Percentiles rank a stretch among this genome's conserved stretches.
phyloP scores from a whole-genome alignment of 2,888 invertebrate genomes.

The Ochropacha duplaris region DNA sequence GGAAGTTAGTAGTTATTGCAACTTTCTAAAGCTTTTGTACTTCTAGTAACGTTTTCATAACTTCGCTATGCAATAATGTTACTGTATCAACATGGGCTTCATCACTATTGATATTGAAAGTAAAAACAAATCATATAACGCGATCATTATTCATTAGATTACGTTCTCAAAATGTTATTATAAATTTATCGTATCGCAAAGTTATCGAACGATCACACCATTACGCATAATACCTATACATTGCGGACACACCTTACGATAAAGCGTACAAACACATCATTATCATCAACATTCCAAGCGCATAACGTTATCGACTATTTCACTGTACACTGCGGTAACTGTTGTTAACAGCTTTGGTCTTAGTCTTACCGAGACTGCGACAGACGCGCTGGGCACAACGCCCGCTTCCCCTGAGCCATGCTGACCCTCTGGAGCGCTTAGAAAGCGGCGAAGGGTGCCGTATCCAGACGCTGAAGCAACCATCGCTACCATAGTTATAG shows the following conservation, averaged over 20 bases:
- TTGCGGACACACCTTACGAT: conserved; percentile 45
- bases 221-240: conserved; percentile 28
- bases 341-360: conserved; percentile 15
- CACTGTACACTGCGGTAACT: conserved; percentile 24
- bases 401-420: conserved; percentile 49
- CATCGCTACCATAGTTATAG: conserved; percentile 76
- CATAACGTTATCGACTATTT: conserved; percentile 44
- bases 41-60: conserved; percentile 16
- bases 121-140: not conserved
- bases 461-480: conserved; percentile 79
- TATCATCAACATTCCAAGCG: conserved; percentile 59
- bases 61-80: not conserved
- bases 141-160: not conserved
- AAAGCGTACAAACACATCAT: conserved; percentile 40
- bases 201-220: conserved; percentile 40
- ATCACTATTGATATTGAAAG: not conserved
- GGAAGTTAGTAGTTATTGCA: conserved; percentile 38
- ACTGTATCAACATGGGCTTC: not conserved
- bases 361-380: conserved; percentile 75
- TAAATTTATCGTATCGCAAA: conserved; percentile 29
- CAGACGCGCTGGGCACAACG: conserved; percentile 66
- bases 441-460: conserved; percentile 78
- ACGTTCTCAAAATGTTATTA: not conserved
- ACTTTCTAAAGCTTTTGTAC: conserved; percentile 57
- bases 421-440: conserved; percentile 75